phyloP scores from a whole-genome alignment of 1,140 invertebrate species.

The Fopius arisanus region DNA sequence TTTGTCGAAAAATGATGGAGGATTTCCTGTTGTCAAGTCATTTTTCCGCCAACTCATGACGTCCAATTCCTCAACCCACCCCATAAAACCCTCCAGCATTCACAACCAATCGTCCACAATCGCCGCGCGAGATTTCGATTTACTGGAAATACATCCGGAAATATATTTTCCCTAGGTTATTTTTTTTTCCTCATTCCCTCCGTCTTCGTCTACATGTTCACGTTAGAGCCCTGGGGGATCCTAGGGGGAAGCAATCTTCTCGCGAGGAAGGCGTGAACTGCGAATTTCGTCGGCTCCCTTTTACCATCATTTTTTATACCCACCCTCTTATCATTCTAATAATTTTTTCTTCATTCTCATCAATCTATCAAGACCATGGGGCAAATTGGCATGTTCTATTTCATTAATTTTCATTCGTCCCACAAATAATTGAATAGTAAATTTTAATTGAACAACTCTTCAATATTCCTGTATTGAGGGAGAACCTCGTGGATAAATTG shows the following conservation, averaged over 20 bases:
- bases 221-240: constrained; percentile 3
- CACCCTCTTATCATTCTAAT: not conserved
- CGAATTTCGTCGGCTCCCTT: constrained; percentile 17
- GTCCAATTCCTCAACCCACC: constrained; percentile 28
- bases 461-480: too few species aligned
- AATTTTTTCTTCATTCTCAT: too few species aligned
- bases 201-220: constrained; percentile 25
- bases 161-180: constrained; percentile 25
- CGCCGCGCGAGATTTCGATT: constrained; percentile 49
- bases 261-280: constrained; percentile 8
- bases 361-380: too few species aligned
- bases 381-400: too few species aligned
- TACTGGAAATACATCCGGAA: constrained; percentile 37
- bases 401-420: too few species aligned
- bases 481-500: not conserved
- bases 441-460: too few species aligned
- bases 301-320: constrained; percentile 20
- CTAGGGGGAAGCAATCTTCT: constrained; percentile 28
- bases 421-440: not conserved
- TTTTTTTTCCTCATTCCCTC: constrained; percentile 20
- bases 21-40: not conserved
- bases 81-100: constrained; percentile 35
- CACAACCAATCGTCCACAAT: constrained; percentile 40
- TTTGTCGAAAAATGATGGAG: not conserved
- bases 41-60: constrained; percentile 13